A percentile compares a stretch with the other conserved stretches of the same genome.
Evolutionary conservation across 35 echinoderm and acorn worm genomes (phyloP).

Genomic region (Ophiothrix spiculata): DNA sequence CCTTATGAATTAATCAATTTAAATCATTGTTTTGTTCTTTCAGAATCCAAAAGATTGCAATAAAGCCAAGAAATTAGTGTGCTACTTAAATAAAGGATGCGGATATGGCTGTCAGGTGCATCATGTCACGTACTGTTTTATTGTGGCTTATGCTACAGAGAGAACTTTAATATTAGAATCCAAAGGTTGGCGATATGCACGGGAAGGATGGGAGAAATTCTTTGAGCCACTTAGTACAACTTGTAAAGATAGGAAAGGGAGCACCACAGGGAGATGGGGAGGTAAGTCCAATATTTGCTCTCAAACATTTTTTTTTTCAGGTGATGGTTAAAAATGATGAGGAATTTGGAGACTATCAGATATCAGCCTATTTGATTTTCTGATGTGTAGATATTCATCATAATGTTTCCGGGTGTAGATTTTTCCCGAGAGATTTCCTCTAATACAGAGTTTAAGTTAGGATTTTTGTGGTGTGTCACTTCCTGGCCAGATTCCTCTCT

Average conservation of each 20-base stretch:
- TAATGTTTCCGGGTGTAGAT: not conserved
- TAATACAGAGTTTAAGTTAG: no score
- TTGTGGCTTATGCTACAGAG: slow-evolving; percentile 89
- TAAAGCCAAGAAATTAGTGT: slow-evolving; percentile 91
- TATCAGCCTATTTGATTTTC: not conserved
- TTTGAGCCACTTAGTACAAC: slow-evolving; percentile 86
- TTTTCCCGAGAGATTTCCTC: no score
- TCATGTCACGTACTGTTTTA: slow-evolving; percentile 90
- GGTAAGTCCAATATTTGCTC: slow-evolving; percentile 45
- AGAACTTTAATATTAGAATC: slow-evolving; percentile 88
- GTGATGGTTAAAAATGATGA: not conserved
- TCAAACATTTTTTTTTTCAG: not conserved
- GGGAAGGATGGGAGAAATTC: slow-evolving; percentile 90
- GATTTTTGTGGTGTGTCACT: no score
- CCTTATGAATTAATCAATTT: not conserved
- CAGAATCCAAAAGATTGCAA: slow-evolving; percentile 95
- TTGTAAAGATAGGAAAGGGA: slow-evolving; percentile 57
- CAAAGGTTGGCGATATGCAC: slow-evolving; percentile 87
- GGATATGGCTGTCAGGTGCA: slow-evolving; percentile 98
- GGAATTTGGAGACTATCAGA: not conserved
- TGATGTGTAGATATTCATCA: not conserved
- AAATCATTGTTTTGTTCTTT: not conserved
- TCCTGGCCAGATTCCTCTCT: no score
- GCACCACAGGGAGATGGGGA: slow-evolving; percentile 64
- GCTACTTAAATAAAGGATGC: slow-evolving; percentile 89